Conservation (phyloP, 2,113 vertebrate genomes). For the Nipponia nippon region DNA sequence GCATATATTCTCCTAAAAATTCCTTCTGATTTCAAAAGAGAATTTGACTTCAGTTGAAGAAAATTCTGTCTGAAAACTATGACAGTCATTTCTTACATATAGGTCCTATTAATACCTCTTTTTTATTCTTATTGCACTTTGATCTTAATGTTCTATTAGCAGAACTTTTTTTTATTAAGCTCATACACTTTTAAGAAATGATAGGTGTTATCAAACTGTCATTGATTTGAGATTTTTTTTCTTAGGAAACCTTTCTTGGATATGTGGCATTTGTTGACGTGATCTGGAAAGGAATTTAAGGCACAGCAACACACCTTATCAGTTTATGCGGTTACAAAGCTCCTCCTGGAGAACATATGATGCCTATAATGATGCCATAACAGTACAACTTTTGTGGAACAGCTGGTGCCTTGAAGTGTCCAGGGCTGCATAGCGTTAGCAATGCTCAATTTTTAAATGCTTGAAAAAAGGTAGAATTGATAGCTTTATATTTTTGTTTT, state of each 20-base stretch:
- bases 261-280: background rate
- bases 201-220: background rate
- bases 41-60: background rate
- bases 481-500: background rate
- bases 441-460: background rate
- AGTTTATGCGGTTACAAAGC: background rate
- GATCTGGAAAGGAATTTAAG: background rate
- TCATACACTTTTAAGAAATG: background rate
- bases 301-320: background rate
- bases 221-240: background rate
- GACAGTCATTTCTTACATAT: background rate
- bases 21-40: background rate
- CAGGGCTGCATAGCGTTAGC: fast-evolving
- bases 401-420: background rate
- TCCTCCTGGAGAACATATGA: background rate
- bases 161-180: background rate
- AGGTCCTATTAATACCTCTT: background rate
- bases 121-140: background rate
- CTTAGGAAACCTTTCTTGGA: background rate
- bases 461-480: background rate
- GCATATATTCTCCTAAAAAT: background rate
- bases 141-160: background rate
- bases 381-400: background rate
- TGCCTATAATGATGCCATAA: background rate
- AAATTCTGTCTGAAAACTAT: background rate